Percentiles rank a stretch among this genome's conserved stretches.
Conservation (phyloP, 2,113 vertebrate genomes). For the Dasypus novemcinctus region DNA sequence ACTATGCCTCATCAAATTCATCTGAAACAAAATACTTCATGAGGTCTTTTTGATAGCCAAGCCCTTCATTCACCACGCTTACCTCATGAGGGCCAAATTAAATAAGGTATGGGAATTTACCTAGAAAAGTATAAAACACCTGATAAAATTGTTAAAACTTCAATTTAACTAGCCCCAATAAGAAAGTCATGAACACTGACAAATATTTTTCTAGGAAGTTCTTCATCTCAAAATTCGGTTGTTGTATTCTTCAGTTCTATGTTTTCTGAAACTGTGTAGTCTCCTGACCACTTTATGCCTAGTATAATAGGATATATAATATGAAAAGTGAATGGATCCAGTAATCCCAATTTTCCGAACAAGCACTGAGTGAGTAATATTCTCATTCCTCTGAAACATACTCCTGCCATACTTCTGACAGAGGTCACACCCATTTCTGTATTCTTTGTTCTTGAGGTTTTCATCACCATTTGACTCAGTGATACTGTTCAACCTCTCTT, state of each 20-base stretch:
- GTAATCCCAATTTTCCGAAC: neutral
- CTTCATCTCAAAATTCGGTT: neutral
- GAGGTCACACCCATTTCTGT: conserved; percentile 62
- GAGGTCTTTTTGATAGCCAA: neutral
- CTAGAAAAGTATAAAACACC: neutral
- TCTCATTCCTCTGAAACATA: neutral
- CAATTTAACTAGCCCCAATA: neutral
- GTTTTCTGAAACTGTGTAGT: neutral
- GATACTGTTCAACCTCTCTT: conserved; percentile 71
- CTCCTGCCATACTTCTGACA: neutral
- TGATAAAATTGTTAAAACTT: neutral
- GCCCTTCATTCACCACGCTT: neutral
- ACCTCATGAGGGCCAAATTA: neutral
- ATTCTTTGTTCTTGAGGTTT: conserved; percentile 78
- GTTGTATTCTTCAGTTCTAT: neutral
- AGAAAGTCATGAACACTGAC: neutral
- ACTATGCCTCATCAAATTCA: neutral
- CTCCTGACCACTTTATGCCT: neutral
- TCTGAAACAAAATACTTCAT: neutral
- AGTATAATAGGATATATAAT: neutral
- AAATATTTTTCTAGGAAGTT: neutral
- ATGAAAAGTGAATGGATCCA: neutral
- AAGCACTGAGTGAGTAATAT: neutral
- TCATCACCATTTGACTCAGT: conserved; percentile 79
- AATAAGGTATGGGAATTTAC: neutral